Percentiles rank a stretch among this genome's conserved stretches.
Conservation (phyloP, 1,140 invertebrate species). For the Drosophila ambigua region DNA sequence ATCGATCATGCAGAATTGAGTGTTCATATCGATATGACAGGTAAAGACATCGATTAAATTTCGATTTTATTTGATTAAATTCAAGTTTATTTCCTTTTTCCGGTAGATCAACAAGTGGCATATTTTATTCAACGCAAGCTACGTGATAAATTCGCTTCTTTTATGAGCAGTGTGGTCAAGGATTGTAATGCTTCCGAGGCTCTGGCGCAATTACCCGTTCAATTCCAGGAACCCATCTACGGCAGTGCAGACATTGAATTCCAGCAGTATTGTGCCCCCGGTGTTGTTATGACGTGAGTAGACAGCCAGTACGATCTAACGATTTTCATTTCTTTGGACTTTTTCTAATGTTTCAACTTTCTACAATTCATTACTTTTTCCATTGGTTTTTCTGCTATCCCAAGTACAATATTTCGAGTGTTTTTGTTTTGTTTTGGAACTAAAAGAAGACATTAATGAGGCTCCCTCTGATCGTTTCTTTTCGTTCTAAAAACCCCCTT, state of each 20-base stretch:
- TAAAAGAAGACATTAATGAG: too few relatives aligned
- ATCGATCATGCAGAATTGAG: constrained; percentile 86
- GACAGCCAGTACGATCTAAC: neutral
- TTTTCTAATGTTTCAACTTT: neutral
- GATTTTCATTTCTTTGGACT: neutral
- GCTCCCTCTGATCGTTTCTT: neutral
- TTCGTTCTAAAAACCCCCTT: neutral
- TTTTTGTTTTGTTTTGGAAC: too few relatives aligned
- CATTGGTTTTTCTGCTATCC: constrained; percentile 4
- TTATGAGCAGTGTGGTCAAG: constrained; percentile 85
- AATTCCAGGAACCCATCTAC: constrained; percentile 89
- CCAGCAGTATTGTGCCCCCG: constrained; percentile 90
- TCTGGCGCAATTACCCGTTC: constrained; percentile 86
- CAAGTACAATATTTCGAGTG: too few relatives aligned
- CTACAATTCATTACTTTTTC: neutral
- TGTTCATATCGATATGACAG: constrained; percentile 84
- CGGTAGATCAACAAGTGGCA: constrained; percentile 88
- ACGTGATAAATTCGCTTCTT: constrained; percentile 86
- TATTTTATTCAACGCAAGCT: constrained; percentile 87
- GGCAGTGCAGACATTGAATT: constrained; percentile 88
- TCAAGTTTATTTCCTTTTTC: neutral
- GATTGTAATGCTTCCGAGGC: constrained; percentile 86
- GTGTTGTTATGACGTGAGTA: constrained; percentile 89
- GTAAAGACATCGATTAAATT: constrained; percentile 26
- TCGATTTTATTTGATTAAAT: neutral